These are phyloP conservation scores for Phrynocephalus forsythii DNA, from an alignment of 2,797 vertebrate species.

Conservation along the genomic window DNA sequence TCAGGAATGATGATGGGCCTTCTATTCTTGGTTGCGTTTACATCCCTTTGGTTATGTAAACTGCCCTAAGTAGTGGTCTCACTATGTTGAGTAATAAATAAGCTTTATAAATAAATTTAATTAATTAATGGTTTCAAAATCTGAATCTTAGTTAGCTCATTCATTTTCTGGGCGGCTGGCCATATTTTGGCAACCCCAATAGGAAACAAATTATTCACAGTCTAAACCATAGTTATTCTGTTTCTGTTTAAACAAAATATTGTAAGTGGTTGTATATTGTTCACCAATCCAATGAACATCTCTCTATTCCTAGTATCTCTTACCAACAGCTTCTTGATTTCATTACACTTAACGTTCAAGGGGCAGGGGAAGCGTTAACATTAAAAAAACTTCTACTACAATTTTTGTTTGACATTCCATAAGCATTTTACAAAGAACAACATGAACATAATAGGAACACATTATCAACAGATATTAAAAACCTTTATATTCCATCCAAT, in stretches of 20 bases:
- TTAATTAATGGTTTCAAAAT: not conserved
- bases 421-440: not conserved
- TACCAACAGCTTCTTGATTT: not conserved
- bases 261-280: not conserved
- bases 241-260: not conserved
- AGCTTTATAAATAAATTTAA: not conserved
- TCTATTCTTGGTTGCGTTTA: too few relatives aligned
- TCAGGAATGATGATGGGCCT: too few relatives aligned
- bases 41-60: too few relatives aligned
- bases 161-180: not conserved
- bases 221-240: not conserved
- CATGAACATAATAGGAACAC: slow-evolving; percentile 11
- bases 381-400: not conserved
- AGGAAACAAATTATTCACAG: not conserved
- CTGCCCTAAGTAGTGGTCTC: too few relatives aligned
- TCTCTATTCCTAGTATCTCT: not conserved
- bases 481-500: slow-evolving; percentile 35
- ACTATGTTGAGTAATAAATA: too few relatives aligned
- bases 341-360: not conserved
- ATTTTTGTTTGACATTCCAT: slow-evolving; percentile 1
- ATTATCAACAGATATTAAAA: not conserved
- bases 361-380: not conserved
- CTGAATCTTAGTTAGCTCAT: not conserved
- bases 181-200: not conserved
- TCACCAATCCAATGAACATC: not conserved